A percentile compares a stretch with the other conserved stretches of the same genome.
These are phyloP conservation scores for Trissoscelio sp. DNA, from an alignment of 2,888 invertebrate species.

Conservation along the genomic window DNA sequence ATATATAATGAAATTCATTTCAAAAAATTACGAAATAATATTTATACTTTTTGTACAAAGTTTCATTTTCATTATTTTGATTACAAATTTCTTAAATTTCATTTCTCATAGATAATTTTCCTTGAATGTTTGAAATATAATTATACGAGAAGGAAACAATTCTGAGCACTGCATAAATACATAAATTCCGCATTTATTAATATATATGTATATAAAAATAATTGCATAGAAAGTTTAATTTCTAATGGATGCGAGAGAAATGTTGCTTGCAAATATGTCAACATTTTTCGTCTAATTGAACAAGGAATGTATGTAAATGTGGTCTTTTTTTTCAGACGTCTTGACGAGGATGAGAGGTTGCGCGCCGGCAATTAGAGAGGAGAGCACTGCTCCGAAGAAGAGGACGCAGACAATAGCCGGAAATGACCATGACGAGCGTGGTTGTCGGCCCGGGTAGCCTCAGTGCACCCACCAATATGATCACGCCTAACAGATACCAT, in stretches of 20 bases:
- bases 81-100: no score
- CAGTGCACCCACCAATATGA: constrained; percentile 79
- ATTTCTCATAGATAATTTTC: no score
- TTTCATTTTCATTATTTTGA: no score
- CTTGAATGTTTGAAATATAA: no score
- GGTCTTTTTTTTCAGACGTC: constrained; percentile 58
- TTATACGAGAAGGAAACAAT: no score
- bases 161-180: no score
- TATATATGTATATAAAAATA: constrained; percentile 5
- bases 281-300: neutral
- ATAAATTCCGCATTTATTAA: no score
- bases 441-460: constrained; percentile 83
- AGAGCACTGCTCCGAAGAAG: constrained; percentile 74
- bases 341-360: constrained; percentile 77
- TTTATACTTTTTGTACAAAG: no score
- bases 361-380: constrained; percentile 72
- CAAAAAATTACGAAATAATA: no score
- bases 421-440: constrained; percentile 83
- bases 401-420: constrained; percentile 74
- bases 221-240: constrained; percentile 53
- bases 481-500: constrained; percentile 80
- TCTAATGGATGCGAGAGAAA: constrained; percentile 50
- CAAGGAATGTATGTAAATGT: neutral
- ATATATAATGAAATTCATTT: no score
- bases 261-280: neutral